A percentile compares a stretch with the other conserved stretches of the same genome.
Conservation (phyloP, 2,888 invertebrate genomes). For the Zhuqinia jingwanae region DNA sequence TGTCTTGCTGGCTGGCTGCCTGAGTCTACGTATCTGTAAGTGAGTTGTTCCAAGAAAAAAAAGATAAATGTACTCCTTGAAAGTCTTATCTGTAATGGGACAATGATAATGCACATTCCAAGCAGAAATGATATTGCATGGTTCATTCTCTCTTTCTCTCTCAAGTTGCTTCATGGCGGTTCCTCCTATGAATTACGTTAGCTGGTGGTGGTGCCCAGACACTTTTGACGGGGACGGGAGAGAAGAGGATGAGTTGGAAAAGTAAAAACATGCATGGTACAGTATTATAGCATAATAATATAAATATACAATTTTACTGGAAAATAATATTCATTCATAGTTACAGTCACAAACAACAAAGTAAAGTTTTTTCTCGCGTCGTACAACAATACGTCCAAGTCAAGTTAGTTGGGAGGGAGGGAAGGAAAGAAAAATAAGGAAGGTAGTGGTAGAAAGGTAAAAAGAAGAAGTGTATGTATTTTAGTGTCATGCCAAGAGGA, state of each 20-base stretch:
- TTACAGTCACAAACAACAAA: background rate
- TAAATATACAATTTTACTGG: conserved; percentile 1
- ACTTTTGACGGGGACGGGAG: background rate
- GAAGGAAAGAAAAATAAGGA: background rate
- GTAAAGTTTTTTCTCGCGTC: conserved; percentile 16
- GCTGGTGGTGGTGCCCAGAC: background rate
- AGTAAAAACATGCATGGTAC: background rate
- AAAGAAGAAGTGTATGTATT: conserved; percentile 51
- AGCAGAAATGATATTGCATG: conserved; percentile 40
- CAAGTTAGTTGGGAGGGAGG: conserved; percentile 12
- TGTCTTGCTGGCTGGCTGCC: conserved; percentile 18
- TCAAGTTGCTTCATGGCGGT: conserved; percentile 1
- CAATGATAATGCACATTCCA: conserved; percentile 73
- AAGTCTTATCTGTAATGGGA: conserved; percentile 72
- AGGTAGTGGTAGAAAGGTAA: background rate
- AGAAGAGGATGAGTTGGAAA: background rate
- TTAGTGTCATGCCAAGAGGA: conserved; percentile 50
- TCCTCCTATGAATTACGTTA: conserved; percentile 27
- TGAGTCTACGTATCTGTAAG: conserved; percentile 8
- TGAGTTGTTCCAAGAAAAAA: conserved; percentile 56
- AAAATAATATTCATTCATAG: background rate
- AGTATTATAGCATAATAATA: background rate
- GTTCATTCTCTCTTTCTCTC: background rate
- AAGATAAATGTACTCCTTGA: conserved; percentile 72
- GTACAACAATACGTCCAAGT: conserved; percentile 51